A percentile compares a stretch with the other conserved stretches of the same genome.
These are phyloP conservation scores for Rattus rattus DNA, from an alignment of 2,113 vertebrate species.

Conservation along the genomic window DNA sequence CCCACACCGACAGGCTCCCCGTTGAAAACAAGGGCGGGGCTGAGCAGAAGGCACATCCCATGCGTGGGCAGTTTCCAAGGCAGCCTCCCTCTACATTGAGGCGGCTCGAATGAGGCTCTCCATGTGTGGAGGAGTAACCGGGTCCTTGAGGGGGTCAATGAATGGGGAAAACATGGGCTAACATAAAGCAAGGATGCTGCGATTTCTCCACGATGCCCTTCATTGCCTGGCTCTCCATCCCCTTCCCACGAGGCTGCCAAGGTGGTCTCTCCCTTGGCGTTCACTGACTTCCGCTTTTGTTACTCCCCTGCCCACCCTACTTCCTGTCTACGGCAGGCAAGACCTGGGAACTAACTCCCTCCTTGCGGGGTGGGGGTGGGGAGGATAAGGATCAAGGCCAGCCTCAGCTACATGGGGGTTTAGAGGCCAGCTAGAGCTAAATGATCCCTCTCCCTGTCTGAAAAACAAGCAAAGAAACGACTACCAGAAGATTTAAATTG, in stretches of 20 bases:
- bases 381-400: not conserved
- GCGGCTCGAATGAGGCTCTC: rapidly evolving
- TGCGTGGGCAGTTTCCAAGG: not conserved
- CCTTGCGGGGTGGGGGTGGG: not conserved
- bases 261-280: not conserved
- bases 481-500: not conserved
- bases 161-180: rapidly evolving
- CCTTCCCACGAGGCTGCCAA: not conserved
- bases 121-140: not conserved
- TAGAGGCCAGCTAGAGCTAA: not conserved
- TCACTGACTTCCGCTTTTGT: not conserved
- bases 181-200: not conserved
- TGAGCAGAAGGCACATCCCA: too few species aligned
- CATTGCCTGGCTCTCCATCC: rapidly evolving
- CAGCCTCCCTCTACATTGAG: not conserved
- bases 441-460: not conserved
- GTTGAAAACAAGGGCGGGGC: not conserved
- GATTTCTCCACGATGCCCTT: rapidly evolving
- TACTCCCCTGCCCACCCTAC: too few species aligned
- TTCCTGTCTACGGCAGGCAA: too few species aligned
- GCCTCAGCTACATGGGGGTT: too few species aligned
- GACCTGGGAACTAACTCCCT: not conserved
- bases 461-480: not conserved
- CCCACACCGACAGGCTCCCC: rapidly evolving
- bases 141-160: not conserved